phyloP scores from a whole-genome alignment of 2,797 vertebrate genomes.

The Sparus aurata region DNA sequence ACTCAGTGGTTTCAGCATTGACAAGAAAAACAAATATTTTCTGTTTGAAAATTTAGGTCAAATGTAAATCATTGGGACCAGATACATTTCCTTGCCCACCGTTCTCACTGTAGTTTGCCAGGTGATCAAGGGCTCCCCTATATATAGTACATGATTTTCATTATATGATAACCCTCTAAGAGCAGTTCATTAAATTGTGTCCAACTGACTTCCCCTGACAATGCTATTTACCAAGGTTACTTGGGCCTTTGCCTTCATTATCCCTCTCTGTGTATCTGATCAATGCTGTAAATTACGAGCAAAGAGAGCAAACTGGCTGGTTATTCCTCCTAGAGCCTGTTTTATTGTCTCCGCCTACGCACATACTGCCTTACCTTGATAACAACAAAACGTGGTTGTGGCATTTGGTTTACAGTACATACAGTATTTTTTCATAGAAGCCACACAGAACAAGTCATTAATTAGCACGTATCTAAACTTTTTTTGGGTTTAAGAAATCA shows the following conservation, averaged over 20 bases:
- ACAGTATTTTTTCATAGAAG: neutral
- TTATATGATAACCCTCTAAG: neutral
- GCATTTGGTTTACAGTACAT: slow-evolving; percentile 4
- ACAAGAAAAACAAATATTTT: neutral
- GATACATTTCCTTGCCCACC: neutral
- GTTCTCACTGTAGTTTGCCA: neutral
- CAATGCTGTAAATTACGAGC: slow-evolving; percentile 22
- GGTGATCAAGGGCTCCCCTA: neutral
- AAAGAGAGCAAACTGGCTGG: slow-evolving; percentile 12
- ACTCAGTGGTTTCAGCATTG: neutral
- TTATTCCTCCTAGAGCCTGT: neutral
- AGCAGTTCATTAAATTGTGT: neutral
- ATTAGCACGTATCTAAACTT: slow-evolving; percentile 17
- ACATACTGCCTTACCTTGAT: slow-evolving; percentile 5
- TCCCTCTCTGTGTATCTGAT: neutral
- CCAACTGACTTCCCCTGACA: neutral
- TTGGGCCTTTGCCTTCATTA: slow-evolving; percentile 1
- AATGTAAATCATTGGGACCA: neutral
- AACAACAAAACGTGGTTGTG: slow-evolving; percentile 12
- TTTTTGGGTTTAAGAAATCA: slow-evolving; percentile 32
- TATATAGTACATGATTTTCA: neutral
- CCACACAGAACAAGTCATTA: slow-evolving; percentile 24
- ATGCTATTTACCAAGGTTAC: slow-evolving; percentile 7
- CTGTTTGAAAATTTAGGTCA: neutral
- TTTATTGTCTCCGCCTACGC: slow-evolving; percentile 11